Percentiles rank a stretch among this genome's conserved stretches.
Conservation (phyloP, 2,113 vertebrate species). For the Sinosuthora webbiana region DNA sequence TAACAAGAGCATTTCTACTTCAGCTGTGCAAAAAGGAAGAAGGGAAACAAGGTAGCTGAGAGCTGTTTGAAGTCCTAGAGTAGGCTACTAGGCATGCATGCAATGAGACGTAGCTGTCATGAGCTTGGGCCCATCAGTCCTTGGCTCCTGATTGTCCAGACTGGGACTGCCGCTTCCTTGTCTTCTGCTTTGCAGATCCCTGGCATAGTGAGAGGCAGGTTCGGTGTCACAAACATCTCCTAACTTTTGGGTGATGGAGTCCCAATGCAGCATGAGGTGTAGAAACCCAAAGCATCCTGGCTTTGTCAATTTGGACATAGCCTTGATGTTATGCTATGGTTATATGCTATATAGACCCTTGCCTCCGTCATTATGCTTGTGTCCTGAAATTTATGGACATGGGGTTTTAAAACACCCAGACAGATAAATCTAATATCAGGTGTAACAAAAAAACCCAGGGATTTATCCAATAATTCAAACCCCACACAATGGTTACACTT, state of each 20-base stretch:
- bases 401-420: not conserved
- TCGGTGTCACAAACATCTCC: not conserved
- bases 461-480: not conserved
- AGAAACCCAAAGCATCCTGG: not conserved
- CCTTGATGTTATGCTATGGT: not conserved
- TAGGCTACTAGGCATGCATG: not conserved
- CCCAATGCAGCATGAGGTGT: not conserved
- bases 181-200: not conserved
- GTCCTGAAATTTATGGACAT: not conserved
- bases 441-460: not conserved
- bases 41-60: not conserved
- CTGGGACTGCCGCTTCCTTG: fast-evolving
- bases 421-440: not conserved
- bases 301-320: not conserved
- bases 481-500: not conserved
- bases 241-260: not conserved
- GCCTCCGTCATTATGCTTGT: not conserved
- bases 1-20: not conserved
- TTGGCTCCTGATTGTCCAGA: not conserved
- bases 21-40: not conserved
- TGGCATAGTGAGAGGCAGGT: not conserved
- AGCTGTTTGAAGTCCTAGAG: not conserved
- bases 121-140: not conserved
- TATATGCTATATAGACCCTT: not conserved
- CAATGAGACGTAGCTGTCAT: not conserved